phyloP scores from a whole-genome alignment of 2,797 vertebrate species.

The Epinephelus malabaricus region DNA sequence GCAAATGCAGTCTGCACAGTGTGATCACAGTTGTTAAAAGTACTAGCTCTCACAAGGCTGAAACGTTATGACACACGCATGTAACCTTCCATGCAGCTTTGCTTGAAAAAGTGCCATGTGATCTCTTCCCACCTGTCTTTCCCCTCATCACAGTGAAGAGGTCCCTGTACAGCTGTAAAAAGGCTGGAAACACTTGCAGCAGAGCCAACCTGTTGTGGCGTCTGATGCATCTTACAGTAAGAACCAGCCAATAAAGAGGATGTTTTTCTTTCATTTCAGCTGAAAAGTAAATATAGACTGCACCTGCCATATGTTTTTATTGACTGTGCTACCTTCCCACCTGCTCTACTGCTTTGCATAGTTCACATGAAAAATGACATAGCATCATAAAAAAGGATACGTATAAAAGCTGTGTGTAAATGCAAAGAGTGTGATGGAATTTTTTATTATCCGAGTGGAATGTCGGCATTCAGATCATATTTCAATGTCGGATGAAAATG shows the following conservation, averaged over 20 bases:
- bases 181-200: slow-evolving; percentile 11
- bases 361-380: slow-evolving; percentile 27
- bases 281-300: slow-evolving; percentile 47
- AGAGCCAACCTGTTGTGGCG: background rate
- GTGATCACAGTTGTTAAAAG: background rate
- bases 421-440: background rate
- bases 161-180: slow-evolving; percentile 17
- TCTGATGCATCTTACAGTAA: slow-evolving; percentile 15
- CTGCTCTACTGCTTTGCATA: slow-evolving; percentile 43
- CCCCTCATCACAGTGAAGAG: slow-evolving; percentile 10
- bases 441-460: background rate
- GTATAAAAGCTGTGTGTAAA: slow-evolving; percentile 4
- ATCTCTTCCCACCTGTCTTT: slow-evolving; percentile 12
- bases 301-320: slow-evolving; percentile 54
- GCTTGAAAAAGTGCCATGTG: background rate
- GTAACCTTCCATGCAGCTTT: slow-evolving; percentile 6
- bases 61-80: background rate
- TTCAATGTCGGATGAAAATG: slow-evolving; percentile 24
- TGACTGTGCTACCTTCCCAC: slow-evolving; percentile 36
- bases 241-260: slow-evolving; percentile 20
- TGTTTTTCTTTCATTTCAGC: slow-evolving; percentile 38
- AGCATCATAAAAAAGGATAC: slow-evolving; percentile 21
- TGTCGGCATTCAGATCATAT: slow-evolving; percentile 30
- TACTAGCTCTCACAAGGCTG: background rate
- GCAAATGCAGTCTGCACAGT: slow-evolving; percentile 1